phyloP scores from a whole-genome alignment of 2,113 vertebrate species.

The Psophia crepitans region DNA sequence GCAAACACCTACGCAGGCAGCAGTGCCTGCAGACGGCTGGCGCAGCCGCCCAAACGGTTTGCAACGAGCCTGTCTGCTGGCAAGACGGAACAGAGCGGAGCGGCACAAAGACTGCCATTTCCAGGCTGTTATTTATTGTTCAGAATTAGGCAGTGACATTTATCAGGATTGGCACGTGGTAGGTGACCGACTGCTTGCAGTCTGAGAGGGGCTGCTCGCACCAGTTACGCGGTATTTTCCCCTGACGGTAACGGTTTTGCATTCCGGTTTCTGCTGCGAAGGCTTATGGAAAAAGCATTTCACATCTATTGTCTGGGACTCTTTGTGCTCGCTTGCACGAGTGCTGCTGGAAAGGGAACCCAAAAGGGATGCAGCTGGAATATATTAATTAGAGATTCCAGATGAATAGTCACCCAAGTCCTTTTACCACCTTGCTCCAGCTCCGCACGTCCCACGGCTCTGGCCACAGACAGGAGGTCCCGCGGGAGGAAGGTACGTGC shows the following conservation, averaged over 20 bases:
- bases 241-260: not conserved
- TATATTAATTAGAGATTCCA: not conserved
- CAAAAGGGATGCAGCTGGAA: conserved; percentile 32
- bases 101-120: not conserved
- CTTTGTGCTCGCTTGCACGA: not conserved
- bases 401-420: not conserved
- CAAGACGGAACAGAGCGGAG: fast-evolving
- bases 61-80: not conserved
- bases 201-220: not conserved
- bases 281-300: conserved; percentile 41
- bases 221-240: not conserved
- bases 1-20: fast-evolving
- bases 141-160: not conserved
- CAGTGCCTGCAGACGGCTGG: fast-evolving
- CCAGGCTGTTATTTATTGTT: not conserved
- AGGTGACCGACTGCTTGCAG: not conserved
- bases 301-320: conserved; percentile 41
- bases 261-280: not conserved
- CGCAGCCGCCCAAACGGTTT: not conserved
- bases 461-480: fast-evolving
- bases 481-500: not conserved
- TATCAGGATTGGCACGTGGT: not conserved
- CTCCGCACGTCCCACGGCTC: not conserved
- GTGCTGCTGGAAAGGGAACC: not conserved
- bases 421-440: not conserved